Base-by-base conservation (phyloP, 92 coral and sea anemone species). In the Palythoa heliodiscus region DNA sequence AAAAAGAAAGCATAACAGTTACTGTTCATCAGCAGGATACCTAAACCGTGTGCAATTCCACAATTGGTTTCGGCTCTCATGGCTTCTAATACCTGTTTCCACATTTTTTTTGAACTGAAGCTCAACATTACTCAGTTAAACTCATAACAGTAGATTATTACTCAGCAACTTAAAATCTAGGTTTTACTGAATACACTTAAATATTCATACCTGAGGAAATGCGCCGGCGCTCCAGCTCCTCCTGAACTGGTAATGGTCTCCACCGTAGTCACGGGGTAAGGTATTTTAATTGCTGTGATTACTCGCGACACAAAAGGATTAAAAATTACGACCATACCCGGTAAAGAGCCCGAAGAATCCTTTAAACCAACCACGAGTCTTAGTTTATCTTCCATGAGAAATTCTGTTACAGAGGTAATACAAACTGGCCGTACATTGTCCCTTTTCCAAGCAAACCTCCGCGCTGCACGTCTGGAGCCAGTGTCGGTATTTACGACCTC, bases 291-390 rank as follows among this genome's bases (percentile, higher is more conserved):
- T 11, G 99, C 99, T 75, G 91, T 96, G 61, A 96, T 86, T 54
- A 96, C 99, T 40, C 99, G 96, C 3, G 98, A 94, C 9, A 94
- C 84, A 70, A 88, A 76, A 1, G 97, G 98, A 83, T 96, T 97
- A 85, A 96, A 96, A 55, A 96, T 67, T 85, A 96, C 92, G 71
- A 96, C 91, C 94, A 96, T 88, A 50, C 98, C 99, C 25, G 92
- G 88, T 16, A 70, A 58, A 35, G 86, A 85, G 11, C 94, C 87
- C 7, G 93, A 89, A 25, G 92, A 61, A 75, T 92, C 93, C 90
- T 88, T 88, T 19, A 96, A 83, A 19, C 99, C 98, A 53, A 96
- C 98, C 47, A 94, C 84, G 7, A 96, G 91, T 73, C 92, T 92
- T 50, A 90, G 69, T 38, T 92, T 90, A 43, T 92, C 92, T 48